Percentiles rank a stretch among this genome's conserved stretches.
Evolutionary conservation across 64 coral and sea anemone genomes (phyloP).

Genomic region (Stichodactyla mertensii): DNA sequence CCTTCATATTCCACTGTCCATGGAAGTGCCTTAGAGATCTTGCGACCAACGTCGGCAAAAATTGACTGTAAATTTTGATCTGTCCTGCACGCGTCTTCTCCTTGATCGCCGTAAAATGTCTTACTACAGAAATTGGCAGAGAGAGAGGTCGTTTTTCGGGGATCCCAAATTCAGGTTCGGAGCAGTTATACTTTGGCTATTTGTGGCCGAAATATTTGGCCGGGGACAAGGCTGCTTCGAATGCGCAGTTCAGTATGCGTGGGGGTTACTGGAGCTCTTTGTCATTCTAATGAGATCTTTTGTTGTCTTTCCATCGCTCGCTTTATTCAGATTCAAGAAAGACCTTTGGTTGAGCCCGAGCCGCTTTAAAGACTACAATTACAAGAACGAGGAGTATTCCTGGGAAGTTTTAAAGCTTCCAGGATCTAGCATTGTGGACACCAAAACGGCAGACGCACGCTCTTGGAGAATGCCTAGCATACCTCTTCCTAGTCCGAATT

Average conservation of each 20-base stretch:
- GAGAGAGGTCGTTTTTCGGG: slow-evolving; percentile 2
- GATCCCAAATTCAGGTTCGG: slow-evolving; percentile 27
- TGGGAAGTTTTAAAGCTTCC: slow-evolving; percentile 23
- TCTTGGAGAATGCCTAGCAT: slow-evolving; percentile 87
- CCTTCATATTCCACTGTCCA: background rate
- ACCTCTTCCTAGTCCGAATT: slow-evolving; percentile 84
- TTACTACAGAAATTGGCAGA: slow-evolving; percentile 24
- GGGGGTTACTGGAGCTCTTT: slow-evolving; percentile 31
- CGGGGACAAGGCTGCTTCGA: background rate
- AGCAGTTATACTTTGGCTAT: background rate
- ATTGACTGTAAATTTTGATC: slow-evolving; percentile 27
- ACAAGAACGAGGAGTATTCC: slow-evolving; percentile 61
- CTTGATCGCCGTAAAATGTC: background rate
- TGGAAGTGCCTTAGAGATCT: background rate
- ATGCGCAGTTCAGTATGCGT: slow-evolving; percentile 54
- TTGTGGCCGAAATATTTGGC: background rate
- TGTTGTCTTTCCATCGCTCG: slow-evolving; percentile 28
- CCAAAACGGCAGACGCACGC: slow-evolving; percentile 69
- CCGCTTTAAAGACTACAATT: slow-evolving; percentile 49
- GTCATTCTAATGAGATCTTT: slow-evolving; percentile 73
- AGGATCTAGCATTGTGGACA: slow-evolving; percentile 37
- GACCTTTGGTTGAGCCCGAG: slow-evolving; percentile 50
- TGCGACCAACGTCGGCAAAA: background rate
- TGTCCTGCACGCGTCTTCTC: slow-evolving; percentile 1
- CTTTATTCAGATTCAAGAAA: slow-evolving; percentile 59